phyloP scores from a whole-genome alignment of 2,113 vertebrate genomes.

The Abramis brama region DNA sequence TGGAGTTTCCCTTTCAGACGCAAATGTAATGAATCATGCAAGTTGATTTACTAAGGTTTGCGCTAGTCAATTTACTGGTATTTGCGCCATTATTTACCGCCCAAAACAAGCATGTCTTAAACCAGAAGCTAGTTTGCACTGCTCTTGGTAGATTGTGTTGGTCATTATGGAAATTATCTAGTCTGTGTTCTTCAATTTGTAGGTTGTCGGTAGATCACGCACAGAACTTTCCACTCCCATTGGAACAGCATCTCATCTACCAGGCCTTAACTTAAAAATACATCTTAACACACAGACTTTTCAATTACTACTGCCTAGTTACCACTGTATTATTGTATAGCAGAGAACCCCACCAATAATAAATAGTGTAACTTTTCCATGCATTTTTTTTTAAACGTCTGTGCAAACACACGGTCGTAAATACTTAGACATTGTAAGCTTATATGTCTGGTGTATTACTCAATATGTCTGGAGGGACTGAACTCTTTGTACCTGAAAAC shows the following conservation, averaged over 20 bases:
- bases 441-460: constrained; percentile 18
- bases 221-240: no score
- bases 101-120: no score
- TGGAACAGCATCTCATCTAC: not conserved
- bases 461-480: not conserved
- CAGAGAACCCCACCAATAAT: not conserved
- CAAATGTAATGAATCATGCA: no score
- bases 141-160: no score
- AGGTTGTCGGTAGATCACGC: no score
- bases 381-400: not conserved
- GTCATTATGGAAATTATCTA: no score
- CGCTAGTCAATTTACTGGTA: no score
- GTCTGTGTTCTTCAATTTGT: no score
- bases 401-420: not conserved
- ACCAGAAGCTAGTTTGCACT: no score
- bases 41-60: no score
- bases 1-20: no score
- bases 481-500: constrained; percentile 10
- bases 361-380: not conserved
- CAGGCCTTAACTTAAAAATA: not conserved
- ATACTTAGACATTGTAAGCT: not conserved
- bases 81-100: no score
- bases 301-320: not conserved
- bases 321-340: not conserved
- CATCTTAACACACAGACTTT: not conserved